Evolutionary conservation across 37 sponge, comb jelly and placozoan genomes (phyloP).

Genomic region (Bolinopsis microptera): DNA sequence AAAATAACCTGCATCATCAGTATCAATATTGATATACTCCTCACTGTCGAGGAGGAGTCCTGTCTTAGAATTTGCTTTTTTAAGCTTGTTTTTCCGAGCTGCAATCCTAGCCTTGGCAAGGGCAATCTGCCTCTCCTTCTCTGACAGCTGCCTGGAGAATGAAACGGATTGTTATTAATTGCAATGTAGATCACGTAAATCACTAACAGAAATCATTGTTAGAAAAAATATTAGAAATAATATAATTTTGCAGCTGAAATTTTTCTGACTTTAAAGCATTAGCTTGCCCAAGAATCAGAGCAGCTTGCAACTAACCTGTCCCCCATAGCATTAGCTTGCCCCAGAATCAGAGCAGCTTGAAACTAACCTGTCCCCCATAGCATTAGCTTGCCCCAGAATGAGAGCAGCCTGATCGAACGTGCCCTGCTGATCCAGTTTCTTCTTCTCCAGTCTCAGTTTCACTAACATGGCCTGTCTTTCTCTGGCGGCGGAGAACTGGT

Average conservation of each 20-base stretch:
- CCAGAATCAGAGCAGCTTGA: neutral
- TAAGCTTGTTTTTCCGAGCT: neutral
- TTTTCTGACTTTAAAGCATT: neutral
- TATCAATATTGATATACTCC: constrained; percentile 4
- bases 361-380: neutral
- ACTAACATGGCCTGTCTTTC: constrained; percentile 61
- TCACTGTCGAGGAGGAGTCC: neutral
- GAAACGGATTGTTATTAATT: too few species aligned
- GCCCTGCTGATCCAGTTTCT: constrained; percentile 22
- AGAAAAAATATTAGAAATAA: too few species aligned
- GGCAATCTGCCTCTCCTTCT: constrained; percentile 33
- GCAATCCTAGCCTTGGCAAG: constrained; percentile 52
- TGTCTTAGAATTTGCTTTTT: neutral
- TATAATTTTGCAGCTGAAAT: too few species aligned
- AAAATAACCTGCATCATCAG: constrained; percentile 27
- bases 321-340: neutral
- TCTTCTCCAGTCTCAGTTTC: constrained; percentile 32
- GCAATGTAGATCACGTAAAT: too few species aligned
- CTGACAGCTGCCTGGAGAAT: constrained; percentile 14
- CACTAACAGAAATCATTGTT: too few species aligned
- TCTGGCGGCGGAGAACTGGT: neutral
- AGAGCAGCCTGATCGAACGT: constrained; percentile 49
- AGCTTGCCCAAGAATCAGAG: neutral
- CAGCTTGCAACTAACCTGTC: neutral
- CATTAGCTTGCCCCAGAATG: constrained; percentile 13